Conservation (phyloP, 2,888 invertebrate species). For the Andricus curvator region DNA sequence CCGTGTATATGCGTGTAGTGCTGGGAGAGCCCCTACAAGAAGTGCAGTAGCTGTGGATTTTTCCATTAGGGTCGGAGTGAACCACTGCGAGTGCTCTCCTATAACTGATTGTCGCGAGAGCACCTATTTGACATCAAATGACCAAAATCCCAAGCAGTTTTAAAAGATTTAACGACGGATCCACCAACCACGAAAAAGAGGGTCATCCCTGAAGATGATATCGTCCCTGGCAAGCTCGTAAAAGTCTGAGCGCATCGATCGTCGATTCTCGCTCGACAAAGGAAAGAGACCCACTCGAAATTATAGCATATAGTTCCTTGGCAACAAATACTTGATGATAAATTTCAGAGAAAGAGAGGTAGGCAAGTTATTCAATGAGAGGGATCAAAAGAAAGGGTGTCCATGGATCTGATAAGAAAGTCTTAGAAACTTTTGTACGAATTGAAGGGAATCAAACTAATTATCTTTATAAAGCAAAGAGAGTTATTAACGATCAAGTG, state of each 20-base stretch:
- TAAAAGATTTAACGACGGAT: neutral
- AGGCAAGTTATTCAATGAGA: neutral
- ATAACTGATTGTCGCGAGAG: neutral
- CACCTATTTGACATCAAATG: neutral
- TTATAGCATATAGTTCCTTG: slow-evolving; percentile 1
- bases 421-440: neutral
- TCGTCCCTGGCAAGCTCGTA: slow-evolving; percentile 37
- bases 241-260: slow-evolving; percentile 39
- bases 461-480: slow-evolving; percentile 26
- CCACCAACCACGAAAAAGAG: slow-evolving; percentile 6
- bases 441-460: neutral
- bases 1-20: slow-evolving; percentile 58
- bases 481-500: slow-evolving; percentile 38
- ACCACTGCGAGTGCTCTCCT: neutral
- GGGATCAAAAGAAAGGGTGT: neutral
- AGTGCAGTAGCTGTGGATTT: slow-evolving; percentile 63
- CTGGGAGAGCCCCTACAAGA: slow-evolving; percentile 60
- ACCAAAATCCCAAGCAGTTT: neutral
- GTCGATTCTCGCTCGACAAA: slow-evolving; percentile 38
- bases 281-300: slow-evolving; percentile 29
- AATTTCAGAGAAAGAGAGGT: neutral
- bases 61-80: slow-evolving; percentile 52
- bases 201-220: slow-evolving; percentile 38
- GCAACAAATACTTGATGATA: neutral
- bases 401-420: neutral